Evolutionary conservation across 92 coral and sea anemone genomes (phyloP).

Genomic region (Scolanthus callimorphus): DNA sequence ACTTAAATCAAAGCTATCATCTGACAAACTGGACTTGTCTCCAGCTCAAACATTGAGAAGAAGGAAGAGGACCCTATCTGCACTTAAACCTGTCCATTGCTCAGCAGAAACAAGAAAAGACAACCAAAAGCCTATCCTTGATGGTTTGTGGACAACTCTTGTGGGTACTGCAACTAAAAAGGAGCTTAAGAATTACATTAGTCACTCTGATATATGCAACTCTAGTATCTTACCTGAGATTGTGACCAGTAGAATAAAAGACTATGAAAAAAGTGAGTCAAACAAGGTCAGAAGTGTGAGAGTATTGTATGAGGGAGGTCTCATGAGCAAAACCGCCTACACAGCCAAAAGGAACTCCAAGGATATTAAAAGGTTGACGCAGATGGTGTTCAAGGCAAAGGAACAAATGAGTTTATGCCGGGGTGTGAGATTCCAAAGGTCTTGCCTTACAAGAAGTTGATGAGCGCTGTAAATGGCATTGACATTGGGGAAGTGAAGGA

Average conservation of each 20-base stretch:
- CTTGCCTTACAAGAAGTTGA: conserved; percentile 31
- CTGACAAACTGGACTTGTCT: too few species aligned
- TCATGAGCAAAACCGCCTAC: too few species aligned
- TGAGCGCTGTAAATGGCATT: conserved; percentile 24
- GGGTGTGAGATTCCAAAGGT: too few species aligned
- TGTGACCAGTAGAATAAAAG: conserved; percentile 7
- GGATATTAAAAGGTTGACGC: conserved; percentile 43
- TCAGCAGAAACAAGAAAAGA: neutral
- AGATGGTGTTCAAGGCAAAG: too few species aligned
- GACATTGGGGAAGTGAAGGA: too few species aligned
- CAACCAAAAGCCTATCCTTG: too few species aligned
- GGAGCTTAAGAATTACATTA: conserved; percentile 26
- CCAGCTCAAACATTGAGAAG: conserved; percentile 28
- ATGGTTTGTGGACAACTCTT: too few species aligned
- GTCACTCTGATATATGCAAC: conserved; percentile 25
- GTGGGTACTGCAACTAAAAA: conserved; percentile 35
- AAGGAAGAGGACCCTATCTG: conserved; percentile 45
- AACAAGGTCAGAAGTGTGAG: conserved; percentile 56
- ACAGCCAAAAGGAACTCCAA: too few species aligned
- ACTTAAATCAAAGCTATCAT: too few species aligned
- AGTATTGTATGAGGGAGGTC: conserved; percentile 58
- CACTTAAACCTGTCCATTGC: conserved; percentile 40
- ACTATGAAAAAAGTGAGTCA: conserved; percentile 28
- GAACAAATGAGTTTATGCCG: too few species aligned
- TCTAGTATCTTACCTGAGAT: too few species aligned